phyloP scores from a whole-genome alignment of 1,140 invertebrate genomes.

The Octopus bimaculoides region DNA sequence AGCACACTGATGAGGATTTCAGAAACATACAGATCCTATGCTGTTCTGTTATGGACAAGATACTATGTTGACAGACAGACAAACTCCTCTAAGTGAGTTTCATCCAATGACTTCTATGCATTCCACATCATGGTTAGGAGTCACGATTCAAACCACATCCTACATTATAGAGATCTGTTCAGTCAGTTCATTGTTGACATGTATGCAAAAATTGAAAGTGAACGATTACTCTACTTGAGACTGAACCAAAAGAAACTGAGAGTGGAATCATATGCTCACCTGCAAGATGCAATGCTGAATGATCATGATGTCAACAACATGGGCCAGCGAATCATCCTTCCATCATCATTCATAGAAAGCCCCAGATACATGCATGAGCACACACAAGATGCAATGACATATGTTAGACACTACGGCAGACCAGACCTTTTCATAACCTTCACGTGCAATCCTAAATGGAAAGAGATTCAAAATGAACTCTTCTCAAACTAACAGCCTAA shows the following conservation, averaged over 20 bases:
- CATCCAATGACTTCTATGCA: not conserved
- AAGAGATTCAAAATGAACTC: slow-evolving; percentile 52
- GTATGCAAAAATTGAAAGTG: not conserved
- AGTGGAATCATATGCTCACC: not conserved
- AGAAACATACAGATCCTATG: no score
- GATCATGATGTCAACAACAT: not conserved
- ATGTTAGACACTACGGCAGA: slow-evolving; percentile 57
- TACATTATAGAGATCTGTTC: not conserved
- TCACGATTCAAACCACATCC: not conserved
- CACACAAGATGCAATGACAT: slow-evolving; percentile 59
- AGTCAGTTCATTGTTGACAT: not conserved
- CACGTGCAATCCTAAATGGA: slow-evolving; percentile 58
- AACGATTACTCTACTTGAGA: not conserved
- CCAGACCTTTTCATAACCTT: slow-evolving; percentile 59
- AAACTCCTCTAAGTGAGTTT: not conserved
- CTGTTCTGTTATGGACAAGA: no score
- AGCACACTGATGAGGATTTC: no score
- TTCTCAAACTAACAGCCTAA: slow-evolving; percentile 35
- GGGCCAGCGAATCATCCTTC: slow-evolving; percentile 46
- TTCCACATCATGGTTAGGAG: not conserved
- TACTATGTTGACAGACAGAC: no score
- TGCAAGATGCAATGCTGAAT: not conserved
- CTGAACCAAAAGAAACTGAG: not conserved
- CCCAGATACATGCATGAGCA: slow-evolving; percentile 57
- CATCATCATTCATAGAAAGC: slow-evolving; percentile 51